A percentile compares a stretch with the other conserved stretches of the same genome.
Conservation (phyloP, 2,888 invertebrate genomes). For the Cremastobaeus sp. region DNA sequence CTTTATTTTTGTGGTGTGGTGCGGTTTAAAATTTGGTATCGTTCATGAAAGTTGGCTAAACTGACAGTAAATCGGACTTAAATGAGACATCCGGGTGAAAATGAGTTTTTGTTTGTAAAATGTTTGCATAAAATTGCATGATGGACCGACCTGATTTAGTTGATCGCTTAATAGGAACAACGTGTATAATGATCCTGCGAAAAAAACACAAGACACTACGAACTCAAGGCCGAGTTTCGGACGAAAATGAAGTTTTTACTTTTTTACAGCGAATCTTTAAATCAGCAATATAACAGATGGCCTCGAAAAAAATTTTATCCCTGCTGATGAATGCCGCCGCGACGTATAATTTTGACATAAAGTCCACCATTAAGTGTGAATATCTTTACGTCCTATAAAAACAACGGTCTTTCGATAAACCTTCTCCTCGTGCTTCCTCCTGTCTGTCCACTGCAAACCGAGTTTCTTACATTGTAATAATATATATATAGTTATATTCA, state of each 20-base stretch:
- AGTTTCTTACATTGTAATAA: too few species aligned
- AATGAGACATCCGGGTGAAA: too few species aligned
- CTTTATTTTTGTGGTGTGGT: too few species aligned
- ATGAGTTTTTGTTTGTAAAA: slow-evolving; percentile 43
- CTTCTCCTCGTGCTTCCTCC: too few species aligned
- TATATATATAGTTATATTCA: too few species aligned
- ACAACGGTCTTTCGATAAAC: slow-evolving; percentile 32
- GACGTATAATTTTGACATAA: slow-evolving; percentile 60
- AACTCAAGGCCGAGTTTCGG: slow-evolving; percentile 48
- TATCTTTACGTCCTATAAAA: slow-evolving; percentile 48
- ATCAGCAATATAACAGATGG: slow-evolving; percentile 57
- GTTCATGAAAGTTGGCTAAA: too few species aligned
- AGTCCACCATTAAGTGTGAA: slow-evolving; percentile 60
- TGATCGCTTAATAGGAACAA: slow-evolving; percentile 53
- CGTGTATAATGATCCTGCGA: slow-evolving; percentile 45
- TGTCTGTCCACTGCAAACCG: too few species aligned
- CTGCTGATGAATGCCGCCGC: slow-evolving; percentile 56
- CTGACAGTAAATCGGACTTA: too few species aligned
- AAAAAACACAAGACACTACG: slow-evolving; percentile 39
- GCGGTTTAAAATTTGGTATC: too few species aligned
- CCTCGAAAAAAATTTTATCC: slow-evolving; percentile 46
- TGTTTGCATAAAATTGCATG: slow-evolving; percentile 50
- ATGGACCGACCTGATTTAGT: slow-evolving; percentile 48
- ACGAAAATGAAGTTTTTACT: slow-evolving; percentile 60
- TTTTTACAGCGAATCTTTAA: slow-evolving; percentile 54